phyloP scores from a whole-genome alignment of 2,113 vertebrate species.

The Catharus minimus region DNA sequence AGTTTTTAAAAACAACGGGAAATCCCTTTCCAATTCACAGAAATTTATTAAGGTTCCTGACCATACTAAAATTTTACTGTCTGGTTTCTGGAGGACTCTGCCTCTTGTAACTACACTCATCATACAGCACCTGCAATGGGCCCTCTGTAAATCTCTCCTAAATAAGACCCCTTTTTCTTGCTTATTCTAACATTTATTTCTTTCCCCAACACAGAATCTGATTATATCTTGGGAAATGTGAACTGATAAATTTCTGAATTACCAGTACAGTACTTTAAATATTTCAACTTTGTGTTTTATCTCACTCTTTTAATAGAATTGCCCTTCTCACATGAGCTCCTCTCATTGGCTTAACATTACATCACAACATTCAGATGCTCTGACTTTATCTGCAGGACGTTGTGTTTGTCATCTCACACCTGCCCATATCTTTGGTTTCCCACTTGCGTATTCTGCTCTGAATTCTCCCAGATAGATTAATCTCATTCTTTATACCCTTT shows the following conservation, averaged over 20 bases:
- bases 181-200: not conserved
- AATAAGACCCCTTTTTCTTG: not conserved
- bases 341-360: not conserved
- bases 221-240: not conserved
- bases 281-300: slow-evolving; percentile 10
- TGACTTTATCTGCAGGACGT: not conserved
- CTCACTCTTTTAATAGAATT: slow-evolving; percentile 14
- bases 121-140: not conserved
- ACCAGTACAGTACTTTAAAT: not conserved
- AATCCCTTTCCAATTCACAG: not conserved
- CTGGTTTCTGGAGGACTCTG: not conserved
- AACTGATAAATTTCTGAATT: not conserved
- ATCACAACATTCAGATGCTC: not conserved
- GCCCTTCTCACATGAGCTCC: not conserved
- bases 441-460: not conserved
- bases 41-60: not conserved
- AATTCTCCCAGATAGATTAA: slow-evolving; percentile 4
- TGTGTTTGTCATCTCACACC: not conserved
- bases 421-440: not conserved
- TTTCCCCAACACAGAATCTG: not conserved
- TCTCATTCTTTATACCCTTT: not conserved
- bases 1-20: not conserved
- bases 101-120: not conserved
- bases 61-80: not conserved
- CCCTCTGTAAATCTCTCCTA: not conserved